These are phyloP conservation scores for Sylvilagus bachmani DNA, from an alignment of 2,113 vertebrate genomes.

Conservation along the genomic window DNA sequence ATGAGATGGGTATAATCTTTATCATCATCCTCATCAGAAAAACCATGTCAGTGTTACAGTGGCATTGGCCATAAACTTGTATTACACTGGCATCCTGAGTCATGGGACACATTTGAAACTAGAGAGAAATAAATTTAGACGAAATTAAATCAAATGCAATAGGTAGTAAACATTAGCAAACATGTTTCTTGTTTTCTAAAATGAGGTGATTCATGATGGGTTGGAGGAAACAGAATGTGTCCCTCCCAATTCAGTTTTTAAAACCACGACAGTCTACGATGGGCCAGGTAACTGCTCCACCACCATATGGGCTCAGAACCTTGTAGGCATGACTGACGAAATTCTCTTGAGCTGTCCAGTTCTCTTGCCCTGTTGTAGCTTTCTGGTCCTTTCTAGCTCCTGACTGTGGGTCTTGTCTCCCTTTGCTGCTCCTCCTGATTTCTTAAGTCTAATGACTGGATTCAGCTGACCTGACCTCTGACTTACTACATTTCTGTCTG, in stretches of 20 bases:
- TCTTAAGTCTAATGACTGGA: background rate
- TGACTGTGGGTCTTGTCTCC: background rate
- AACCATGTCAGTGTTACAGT: background rate
- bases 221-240: background rate
- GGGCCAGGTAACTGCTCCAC: accelerated
- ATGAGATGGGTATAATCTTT: background rate
- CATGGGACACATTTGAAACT: background rate
- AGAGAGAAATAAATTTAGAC: background rate
- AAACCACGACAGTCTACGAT: background rate
- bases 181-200: constrained; percentile 5
- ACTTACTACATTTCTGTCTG: background rate
- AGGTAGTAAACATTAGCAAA: background rate
- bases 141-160: background rate
- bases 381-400: background rate
- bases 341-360: background rate
- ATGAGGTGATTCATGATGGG: background rate
- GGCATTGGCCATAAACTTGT: background rate
- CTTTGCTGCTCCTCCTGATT: background rate
- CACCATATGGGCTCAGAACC: background rate
- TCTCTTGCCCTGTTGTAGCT: background rate
- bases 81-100: background rate
- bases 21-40: background rate
- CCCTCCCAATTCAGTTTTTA: background rate
- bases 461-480: background rate
- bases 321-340: background rate